A percentile compares a stretch with the other conserved stretches of the same genome.
Conservation (phyloP, 2,113 vertebrate genomes). For the Crotophaga sulcirostris region DNA sequence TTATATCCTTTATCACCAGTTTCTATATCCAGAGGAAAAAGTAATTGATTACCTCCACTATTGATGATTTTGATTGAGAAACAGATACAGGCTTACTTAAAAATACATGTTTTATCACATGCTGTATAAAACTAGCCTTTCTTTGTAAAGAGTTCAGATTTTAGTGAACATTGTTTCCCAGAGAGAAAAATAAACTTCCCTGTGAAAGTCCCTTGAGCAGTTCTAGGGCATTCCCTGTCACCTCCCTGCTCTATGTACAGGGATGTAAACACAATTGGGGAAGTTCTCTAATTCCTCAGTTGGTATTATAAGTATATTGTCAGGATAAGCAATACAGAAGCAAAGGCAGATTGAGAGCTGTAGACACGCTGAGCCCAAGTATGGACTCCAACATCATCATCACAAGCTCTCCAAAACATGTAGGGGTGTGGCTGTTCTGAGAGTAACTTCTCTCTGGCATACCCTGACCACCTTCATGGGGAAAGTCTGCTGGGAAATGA, state of each 20-base stretch:
- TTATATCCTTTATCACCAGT: not conserved
- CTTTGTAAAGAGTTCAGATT: not conserved
- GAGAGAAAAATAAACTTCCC: not conserved
- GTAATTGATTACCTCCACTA: not conserved
- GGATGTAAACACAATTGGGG: accelerated
- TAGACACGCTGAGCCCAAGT: not conserved
- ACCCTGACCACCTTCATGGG: not conserved
- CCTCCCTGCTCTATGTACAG: not conserved
- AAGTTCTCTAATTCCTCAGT: not conserved
- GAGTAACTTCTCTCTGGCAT: not conserved
- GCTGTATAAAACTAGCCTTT: not conserved
- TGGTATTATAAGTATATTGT: accelerated
- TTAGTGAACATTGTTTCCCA: not conserved
- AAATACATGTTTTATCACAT: not conserved
- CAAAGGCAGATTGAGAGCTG: not conserved
- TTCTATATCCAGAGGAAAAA: not conserved
- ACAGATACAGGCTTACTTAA: not conserved
- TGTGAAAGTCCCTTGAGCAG: not conserved
- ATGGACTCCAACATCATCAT: accelerated
- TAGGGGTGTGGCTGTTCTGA: not conserved
- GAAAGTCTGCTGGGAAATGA: not conserved
- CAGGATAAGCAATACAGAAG: accelerated
- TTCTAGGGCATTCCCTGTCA: not conserved
- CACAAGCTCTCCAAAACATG: not conserved
- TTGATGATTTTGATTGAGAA: not conserved